Evolutionary conservation across 2,888 invertebrate species (phyloP).

Genomic region (Anaspis maculata): DNA sequence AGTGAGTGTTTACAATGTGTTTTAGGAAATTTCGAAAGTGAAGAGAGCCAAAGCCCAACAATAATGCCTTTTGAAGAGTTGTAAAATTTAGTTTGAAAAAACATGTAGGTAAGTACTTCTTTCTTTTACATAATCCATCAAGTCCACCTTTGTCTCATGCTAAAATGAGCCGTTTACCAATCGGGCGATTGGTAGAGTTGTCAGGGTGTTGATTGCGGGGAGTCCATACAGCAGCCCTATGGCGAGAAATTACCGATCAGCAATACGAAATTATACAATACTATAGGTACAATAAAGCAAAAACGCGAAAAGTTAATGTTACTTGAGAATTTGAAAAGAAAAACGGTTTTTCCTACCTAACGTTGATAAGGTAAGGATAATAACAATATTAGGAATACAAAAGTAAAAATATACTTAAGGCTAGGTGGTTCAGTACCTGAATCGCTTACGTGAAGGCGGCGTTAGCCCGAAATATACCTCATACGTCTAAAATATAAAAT

Average conservation of each 20-base stretch:
- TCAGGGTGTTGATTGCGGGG: constrained; percentile 25
- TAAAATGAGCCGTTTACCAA: constrained; percentile 32
- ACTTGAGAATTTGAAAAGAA: constrained; percentile 12
- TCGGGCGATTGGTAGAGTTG: constrained; percentile 35
- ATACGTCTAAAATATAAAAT: constrained; percentile 45
- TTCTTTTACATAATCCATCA: constrained; percentile 26
- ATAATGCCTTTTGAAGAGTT: constrained; percentile 7
- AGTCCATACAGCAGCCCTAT: constrained; percentile 41
- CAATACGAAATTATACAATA: constrained; percentile 21
- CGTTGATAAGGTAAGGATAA: neutral
- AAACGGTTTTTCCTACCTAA: neutral
- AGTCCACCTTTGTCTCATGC: constrained; percentile 29
- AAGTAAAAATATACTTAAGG: constrained; percentile 24
- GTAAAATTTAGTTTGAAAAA: constrained; percentile 15
- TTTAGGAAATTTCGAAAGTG: neutral
- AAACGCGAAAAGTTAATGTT: constrained; percentile 5
- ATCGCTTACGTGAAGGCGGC: constrained; percentile 38
- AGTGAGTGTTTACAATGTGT: neutral
- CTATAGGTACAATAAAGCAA: constrained; percentile 11
- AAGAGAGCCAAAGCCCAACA: constrained; percentile 12
- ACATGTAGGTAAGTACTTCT: constrained; percentile 17
- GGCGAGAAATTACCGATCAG: constrained; percentile 44
- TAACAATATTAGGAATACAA: neutral
- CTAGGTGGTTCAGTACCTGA: constrained; percentile 40
- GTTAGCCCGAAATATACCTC: constrained; percentile 44